Base-by-base conservation (phyloP, 2,888 invertebrate genomes). In the Agapetus fuscipes region DNA sequence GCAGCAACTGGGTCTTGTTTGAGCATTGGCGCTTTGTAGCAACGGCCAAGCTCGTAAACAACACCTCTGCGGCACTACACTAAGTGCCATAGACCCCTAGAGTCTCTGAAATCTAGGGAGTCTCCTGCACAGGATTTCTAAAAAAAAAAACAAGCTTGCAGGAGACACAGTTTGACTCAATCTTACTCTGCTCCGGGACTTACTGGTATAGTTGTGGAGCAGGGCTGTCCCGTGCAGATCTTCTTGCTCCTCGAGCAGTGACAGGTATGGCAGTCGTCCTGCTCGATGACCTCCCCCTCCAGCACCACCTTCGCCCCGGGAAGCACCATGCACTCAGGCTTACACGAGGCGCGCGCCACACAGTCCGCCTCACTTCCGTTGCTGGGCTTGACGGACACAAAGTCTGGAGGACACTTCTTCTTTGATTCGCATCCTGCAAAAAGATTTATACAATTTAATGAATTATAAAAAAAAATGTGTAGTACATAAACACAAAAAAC, bases 221-320 rank as follows among this genome's bases (percentile, higher is more conserved):
- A 87, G 1, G 84, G 82, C 38, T 73, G 72, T 9, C 86, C 86
- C 36, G 74, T 77, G 53, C 87, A 87, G 1, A 78, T 65, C 51
- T 74, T 73, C 46, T 77, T 71, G 10, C 77, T 76, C 52, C 79
- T 74, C 0, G 82, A 82, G 48, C 87, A 87, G 34, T 73, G 72
- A 52, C 91, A 93, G 0, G 80, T 80, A 51, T 88, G 84, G 55
- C 91, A 91, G 1, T 71, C 74, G 55, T 89, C 87, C 43, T 79
- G 75, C 43, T 76, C 75, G 1, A 87, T 71, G 14, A 80, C 56
- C 53, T 88, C 88, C 1, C 89, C 86, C 59, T 91, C 90, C 38
- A 78, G 76, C 52, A 81, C 78, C 11, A 73, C 70, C 3, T 63
- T 63, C 0, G 80, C 85, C 38, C 82, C 74, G 1, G 53, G 52